These are phyloP conservation scores for Momotus momota DNA, from an alignment of 2,797 vertebrate genomes.

Conservation along the genomic window DNA sequence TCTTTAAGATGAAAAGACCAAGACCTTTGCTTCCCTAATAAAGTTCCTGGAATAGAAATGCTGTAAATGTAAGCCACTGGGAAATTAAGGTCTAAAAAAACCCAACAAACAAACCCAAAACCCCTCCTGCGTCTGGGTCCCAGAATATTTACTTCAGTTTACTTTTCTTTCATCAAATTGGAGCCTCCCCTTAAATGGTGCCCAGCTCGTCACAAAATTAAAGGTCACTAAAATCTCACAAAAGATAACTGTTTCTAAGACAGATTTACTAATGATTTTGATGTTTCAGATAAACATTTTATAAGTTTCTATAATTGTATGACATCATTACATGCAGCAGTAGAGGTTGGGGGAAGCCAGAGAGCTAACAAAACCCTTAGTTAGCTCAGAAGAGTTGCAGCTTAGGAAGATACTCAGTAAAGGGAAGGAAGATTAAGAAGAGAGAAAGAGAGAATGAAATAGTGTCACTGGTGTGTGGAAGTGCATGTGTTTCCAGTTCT, in stretches of 20 bases:
- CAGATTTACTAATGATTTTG: not conserved
- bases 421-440: not conserved
- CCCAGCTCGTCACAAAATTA: not conserved
- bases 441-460: not conserved
- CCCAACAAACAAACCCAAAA: not conserved
- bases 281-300: not conserved
- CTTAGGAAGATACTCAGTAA: not conserved
- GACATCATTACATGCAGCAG: not conserved
- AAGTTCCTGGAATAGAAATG: not conserved
- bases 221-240: not conserved
- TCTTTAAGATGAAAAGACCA: not conserved
- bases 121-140: not conserved
- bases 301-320: not conserved
- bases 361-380: not conserved
- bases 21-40: constrained; percentile 9
- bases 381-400: not conserved
- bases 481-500: not conserved
- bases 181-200: not conserved
- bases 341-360: not conserved
- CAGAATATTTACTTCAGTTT: not conserved
- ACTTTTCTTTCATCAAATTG: not conserved
- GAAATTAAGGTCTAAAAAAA: not conserved
- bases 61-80: not conserved
- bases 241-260: not conserved
- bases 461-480: not conserved